A percentile compares a stretch with the other conserved stretches of the same genome.
These are phyloP conservation scores for Meriones psammophilus DNA, from an alignment of 2,797 vertebrate genomes.

Conservation along the genomic window DNA sequence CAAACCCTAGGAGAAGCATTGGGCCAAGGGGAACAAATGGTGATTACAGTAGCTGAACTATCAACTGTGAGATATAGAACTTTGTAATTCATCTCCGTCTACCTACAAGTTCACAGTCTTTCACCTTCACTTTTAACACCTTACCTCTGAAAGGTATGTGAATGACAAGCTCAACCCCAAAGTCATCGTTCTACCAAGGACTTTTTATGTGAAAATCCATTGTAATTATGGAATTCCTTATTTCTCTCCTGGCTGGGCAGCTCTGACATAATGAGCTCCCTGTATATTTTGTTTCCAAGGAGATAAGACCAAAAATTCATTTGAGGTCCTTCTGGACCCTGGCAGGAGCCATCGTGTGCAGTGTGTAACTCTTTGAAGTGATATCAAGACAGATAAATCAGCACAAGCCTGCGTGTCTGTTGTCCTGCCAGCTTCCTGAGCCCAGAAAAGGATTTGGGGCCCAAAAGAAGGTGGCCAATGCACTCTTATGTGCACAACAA, in stretches of 20 bases:
- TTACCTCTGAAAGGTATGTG: conserved; percentile 66
- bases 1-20: conserved; percentile 16
- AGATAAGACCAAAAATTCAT: conserved; percentile 78
- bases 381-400: conserved; percentile 73
- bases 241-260: neutral
- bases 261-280: conserved; percentile 78
- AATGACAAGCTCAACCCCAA: conserved; percentile 67
- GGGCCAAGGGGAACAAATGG: neutral
- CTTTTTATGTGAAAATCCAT: conserved; percentile 69
- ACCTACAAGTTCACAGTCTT: conserved; percentile 60
- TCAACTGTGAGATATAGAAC: conserved; percentile 22
- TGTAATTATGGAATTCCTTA: conserved; percentile 60
- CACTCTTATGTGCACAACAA: conserved; percentile 30
- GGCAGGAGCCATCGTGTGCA: conserved; percentile 60
- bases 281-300: conserved; percentile 73
- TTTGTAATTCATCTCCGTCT: conserved; percentile 19
- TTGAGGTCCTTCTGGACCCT: conserved; percentile 61
- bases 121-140: conserved; percentile 57
- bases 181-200: conserved; percentile 60
- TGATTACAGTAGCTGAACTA: conserved; percentile 24
- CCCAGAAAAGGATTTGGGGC: conserved; percentile 62
- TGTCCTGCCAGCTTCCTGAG: conserved; percentile 75
- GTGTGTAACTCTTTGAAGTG: conserved; percentile 78
- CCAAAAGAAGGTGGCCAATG: conserved; percentile 47
- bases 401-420: conserved; percentile 46